Evolutionary conservation across 1,140 invertebrate genomes (phyloP).

Genomic region (Meteorus sp.): DNA sequence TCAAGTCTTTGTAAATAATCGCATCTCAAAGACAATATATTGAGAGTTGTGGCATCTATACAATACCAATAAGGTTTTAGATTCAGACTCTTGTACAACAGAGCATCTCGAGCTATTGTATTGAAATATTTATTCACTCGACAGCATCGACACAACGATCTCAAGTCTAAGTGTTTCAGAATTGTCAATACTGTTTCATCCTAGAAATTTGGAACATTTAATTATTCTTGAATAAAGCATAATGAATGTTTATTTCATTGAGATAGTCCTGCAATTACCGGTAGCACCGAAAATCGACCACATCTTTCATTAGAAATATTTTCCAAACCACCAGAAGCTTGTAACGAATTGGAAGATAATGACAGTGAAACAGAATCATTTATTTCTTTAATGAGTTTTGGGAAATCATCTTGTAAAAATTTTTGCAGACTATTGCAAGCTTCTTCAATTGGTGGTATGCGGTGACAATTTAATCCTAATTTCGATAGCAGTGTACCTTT

Average conservation of each 20-base stretch:
- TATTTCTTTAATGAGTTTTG: constrained; percentile 50
- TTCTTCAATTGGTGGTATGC: constrained; percentile 53
- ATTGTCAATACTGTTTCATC: constrained; percentile 74
- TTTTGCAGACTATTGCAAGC: constrained; percentile 52
- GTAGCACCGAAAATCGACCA: constrained; percentile 52
- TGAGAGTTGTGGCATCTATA: constrained; percentile 62
- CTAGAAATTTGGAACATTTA: no score
- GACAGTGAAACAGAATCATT: constrained; percentile 40
- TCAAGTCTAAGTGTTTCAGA: constrained; percentile 76
- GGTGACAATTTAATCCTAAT: constrained; percentile 47
- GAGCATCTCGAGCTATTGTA: constrained; percentile 72
- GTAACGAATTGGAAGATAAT: not conserved
- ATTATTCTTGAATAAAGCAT: constrained; percentile 7
- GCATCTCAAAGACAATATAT: constrained; percentile 62
- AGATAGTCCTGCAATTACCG: no score
- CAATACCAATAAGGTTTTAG: constrained; percentile 74
- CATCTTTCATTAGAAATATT: constrained; percentile 34
- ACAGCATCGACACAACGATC: constrained; percentile 73
- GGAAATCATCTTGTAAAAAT: constrained; percentile 56
- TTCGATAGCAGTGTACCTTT: constrained; percentile 49
- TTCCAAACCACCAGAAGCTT: constrained; percentile 9
- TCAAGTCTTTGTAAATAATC: constrained; percentile 76
- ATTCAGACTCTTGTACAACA: constrained; percentile 78
- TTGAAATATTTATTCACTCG: constrained; percentile 76
- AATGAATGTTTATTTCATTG: no score